Conservation (phyloP, 1,140 invertebrate species). For the Megathymus violae region DNA sequence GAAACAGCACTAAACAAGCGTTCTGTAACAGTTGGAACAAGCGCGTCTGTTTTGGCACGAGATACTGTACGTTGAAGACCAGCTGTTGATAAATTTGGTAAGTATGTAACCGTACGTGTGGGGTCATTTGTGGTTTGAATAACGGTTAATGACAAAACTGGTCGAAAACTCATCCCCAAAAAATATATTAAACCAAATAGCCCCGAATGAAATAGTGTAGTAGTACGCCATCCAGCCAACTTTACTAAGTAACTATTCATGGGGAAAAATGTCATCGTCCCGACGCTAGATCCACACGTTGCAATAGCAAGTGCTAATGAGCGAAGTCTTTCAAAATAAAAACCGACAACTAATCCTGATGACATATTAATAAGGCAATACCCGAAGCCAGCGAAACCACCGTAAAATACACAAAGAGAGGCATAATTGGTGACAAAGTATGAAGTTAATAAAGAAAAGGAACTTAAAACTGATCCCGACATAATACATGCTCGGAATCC, state of each 20-base stretch:
- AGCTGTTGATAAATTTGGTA: conserved; percentile 64
- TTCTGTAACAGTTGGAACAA: conserved; percentile 60
- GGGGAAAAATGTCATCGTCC: conserved; percentile 88
- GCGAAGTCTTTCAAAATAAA: conserved; percentile 92
- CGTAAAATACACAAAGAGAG: conserved; percentile 64
- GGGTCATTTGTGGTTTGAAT: conserved; percentile 60
- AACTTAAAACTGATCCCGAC: conserved; percentile 82
- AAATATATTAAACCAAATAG: conserved; percentile 67
- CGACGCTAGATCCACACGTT: conserved; percentile 91
- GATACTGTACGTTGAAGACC: conserved; percentile 41
- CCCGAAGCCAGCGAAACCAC: conserved; percentile 88
- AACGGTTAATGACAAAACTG: conserved; percentile 66
- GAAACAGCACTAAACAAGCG: conserved; percentile 68
- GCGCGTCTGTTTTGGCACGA: conserved; percentile 42
- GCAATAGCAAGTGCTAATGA: conserved; percentile 91
- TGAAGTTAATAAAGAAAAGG: conserved; percentile 60
- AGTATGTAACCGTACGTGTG: conserved; percentile 74
- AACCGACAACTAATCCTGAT: conserved; percentile 90
- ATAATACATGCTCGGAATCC: conserved; percentile 90
- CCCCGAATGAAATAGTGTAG: conserved; percentile 89
- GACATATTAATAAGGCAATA: conserved; percentile 87
- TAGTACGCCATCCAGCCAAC: conserved; percentile 88
- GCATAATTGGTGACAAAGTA: conserved; percentile 63
- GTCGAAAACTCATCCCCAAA: conserved; percentile 65
- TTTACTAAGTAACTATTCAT: conserved; percentile 87